phyloP scores from a whole-genome alignment of 2,888 invertebrate genomes.

The Nipponacmea schrenckii region DNA sequence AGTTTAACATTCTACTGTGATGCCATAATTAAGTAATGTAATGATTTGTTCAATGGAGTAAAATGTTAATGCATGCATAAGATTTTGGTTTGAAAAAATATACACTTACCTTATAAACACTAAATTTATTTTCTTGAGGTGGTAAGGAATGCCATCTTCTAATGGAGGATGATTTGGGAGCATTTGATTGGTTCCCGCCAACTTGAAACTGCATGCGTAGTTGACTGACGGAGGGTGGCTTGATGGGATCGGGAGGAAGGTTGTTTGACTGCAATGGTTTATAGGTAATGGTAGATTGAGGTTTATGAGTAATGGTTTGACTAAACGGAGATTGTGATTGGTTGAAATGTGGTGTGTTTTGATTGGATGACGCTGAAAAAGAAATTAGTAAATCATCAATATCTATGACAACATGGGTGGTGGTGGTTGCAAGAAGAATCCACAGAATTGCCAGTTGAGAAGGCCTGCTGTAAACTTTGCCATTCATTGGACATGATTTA shows the following conservation, averaged over 20 bases:
- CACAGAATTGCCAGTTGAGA: too few relatives aligned
- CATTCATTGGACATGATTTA: too few relatives aligned
- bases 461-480: too few relatives aligned
- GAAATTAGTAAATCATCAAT: background rate
- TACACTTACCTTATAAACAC: slow-evolving; percentile 31
- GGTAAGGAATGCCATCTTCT: slow-evolving; percentile 38
- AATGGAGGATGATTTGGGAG: slow-evolving; percentile 17
- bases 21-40: too few relatives aligned
- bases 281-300: background rate
- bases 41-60: too few relatives aligned
- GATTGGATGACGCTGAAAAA: background rate
- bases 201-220: slow-evolving; percentile 33
- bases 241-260: background rate
- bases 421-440: too few relatives aligned
- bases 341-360: background rate
- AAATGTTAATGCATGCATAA: too few relatives aligned
- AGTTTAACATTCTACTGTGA: too few relatives aligned
- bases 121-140: slow-evolving; percentile 29
- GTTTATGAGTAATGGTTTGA: background rate
- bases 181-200: slow-evolving; percentile 20
- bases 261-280: background rate
- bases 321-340: slow-evolving; percentile 3
- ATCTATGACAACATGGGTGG: background rate
- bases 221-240: slow-evolving; percentile 27
- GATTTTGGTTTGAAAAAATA: background rate